These are phyloP conservation scores for Zaprionus ghesquierei DNA, from an alignment of 1,140 invertebrate genomes.

Conservation along the genomic window DNA sequence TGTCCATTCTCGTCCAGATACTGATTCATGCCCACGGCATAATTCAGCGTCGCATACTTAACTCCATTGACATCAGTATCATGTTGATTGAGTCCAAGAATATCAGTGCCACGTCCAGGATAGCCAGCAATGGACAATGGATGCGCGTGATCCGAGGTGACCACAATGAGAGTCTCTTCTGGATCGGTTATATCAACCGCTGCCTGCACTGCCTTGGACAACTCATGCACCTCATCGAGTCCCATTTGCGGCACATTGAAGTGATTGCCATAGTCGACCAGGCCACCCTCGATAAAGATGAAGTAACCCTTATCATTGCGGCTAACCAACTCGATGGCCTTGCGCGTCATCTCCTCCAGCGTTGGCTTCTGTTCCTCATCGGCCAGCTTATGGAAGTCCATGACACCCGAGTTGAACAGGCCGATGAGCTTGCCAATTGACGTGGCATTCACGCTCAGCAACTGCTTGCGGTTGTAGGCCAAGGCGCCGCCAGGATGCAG, in stretches of 20 bases:
- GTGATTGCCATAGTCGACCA: constrained; percentile 90
- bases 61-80: constrained; percentile 76
- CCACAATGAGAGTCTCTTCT: constrained; percentile 87
- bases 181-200: constrained; percentile 85
- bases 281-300: constrained; percentile 86
- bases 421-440: constrained; percentile 80
- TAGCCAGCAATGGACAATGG: constrained; percentile 88
- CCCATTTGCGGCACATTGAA: constrained; percentile 85
- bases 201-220: constrained; percentile 86
- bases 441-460: constrained; percentile 72
- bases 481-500: constrained; percentile 83
- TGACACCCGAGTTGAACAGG: constrained; percentile 83
- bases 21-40: constrained; percentile 87
- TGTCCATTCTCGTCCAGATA: constrained; percentile 65
- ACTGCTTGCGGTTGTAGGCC: constrained; percentile 85
- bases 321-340: constrained; percentile 88
- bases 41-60: constrained; percentile 86
- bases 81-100: constrained; percentile 84
- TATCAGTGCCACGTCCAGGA: constrained; percentile 87
- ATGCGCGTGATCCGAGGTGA: constrained; percentile 88
- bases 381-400: constrained; percentile 84
- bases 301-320: constrained; percentile 87
- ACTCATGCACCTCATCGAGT: constrained; percentile 87
- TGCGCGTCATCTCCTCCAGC: constrained; percentile 89
- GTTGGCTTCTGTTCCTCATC: constrained; percentile 87